A percentile compares a stretch with the other conserved stretches of the same genome.
phyloP scores from a whole-genome alignment of 2,113 vertebrate species.

The Semnornis frantzii region DNA sequence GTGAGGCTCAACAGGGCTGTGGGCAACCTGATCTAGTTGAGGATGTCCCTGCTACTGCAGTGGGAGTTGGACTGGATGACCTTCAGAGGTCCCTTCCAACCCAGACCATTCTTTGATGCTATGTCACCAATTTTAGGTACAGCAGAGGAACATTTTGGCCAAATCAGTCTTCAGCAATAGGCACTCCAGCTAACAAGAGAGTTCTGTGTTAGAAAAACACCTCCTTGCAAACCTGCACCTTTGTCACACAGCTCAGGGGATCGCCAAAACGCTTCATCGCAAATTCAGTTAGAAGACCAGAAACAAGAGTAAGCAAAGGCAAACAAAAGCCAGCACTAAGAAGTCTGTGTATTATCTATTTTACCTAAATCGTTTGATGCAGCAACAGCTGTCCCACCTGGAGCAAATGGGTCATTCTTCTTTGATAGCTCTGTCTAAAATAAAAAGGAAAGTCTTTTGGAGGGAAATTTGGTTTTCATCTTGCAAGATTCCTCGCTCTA shows the following conservation, averaged over 20 bases:
- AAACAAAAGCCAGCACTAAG: not conserved
- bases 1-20: too few species aligned
- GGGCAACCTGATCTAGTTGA: too few species aligned
- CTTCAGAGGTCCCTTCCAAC: too few species aligned
- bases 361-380: constrained; percentile 87
- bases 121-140: not conserved
- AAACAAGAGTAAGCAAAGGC: not conserved
- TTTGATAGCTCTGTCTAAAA: constrained; percentile 82
- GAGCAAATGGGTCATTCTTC: constrained; percentile 94
- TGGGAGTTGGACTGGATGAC: too few species aligned
- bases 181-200: not conserved
- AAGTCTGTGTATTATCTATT: not conserved
- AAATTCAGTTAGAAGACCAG: not conserved
- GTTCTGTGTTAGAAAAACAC: not conserved
- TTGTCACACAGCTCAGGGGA: not conserved
- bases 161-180: not conserved
- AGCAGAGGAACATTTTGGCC: not conserved
- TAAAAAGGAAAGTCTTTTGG: constrained; percentile 50
- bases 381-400: constrained; percentile 88
- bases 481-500: not conserved
- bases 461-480: constrained; percentile 66
- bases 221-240: not conserved
- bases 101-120: not conserved
- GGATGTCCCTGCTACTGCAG: too few species aligned
- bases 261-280: not conserved